Evolutionary conservation across 2,113 vertebrate genomes (phyloP), one percentile per base, ranked within the genome.

Genomic region (Mungos mungo): DNA sequence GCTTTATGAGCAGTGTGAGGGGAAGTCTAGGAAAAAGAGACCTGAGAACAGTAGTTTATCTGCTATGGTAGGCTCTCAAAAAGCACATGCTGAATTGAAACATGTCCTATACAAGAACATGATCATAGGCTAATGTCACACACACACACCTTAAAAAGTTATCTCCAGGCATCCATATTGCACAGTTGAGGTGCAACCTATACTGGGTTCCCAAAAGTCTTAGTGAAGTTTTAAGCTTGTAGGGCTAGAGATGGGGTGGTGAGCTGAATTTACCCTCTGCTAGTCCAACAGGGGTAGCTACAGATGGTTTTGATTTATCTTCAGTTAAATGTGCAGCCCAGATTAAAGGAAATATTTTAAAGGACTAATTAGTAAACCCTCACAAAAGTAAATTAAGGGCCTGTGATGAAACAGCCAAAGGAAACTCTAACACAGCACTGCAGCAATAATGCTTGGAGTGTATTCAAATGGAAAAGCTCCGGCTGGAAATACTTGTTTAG

Each of bases 401-500:
- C 79, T 66, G 21, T 66, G 60, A 71, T 90, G 52, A 95, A 93
- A 96, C 13, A 96, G 89, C 41, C 52, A 41, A 97, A 95, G 76
- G 93, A 95, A 98, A 98, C 72, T 79, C 68, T 41, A 87, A 96
- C 5, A 65, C 21, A 57, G 84, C 23, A 45, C 45, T 27, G 25
- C 27, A 93, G 85, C 71, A 88, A 88, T 18, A 66, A 71, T 60
- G 57, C 66, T 81, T 84, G 35, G 81, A 85, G 54, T 84, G 45
- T 72, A 85, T 86, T 93, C 92, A 93, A 88, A 92, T 71, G 63
- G 85, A 66, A 92, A 95, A 93, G 57, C 80, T 71, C 65, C 60
- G 79, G 88, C 93, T 92, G 54, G 91, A 96, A 96, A 95, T 74
- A 74, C 87, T 93, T 88, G 66, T 77, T 96, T 57, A 54, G 72